Evolutionary conservation across 2,797 vertebrate genomes (phyloP).

Genomic region (Vipera latastei): DNA sequence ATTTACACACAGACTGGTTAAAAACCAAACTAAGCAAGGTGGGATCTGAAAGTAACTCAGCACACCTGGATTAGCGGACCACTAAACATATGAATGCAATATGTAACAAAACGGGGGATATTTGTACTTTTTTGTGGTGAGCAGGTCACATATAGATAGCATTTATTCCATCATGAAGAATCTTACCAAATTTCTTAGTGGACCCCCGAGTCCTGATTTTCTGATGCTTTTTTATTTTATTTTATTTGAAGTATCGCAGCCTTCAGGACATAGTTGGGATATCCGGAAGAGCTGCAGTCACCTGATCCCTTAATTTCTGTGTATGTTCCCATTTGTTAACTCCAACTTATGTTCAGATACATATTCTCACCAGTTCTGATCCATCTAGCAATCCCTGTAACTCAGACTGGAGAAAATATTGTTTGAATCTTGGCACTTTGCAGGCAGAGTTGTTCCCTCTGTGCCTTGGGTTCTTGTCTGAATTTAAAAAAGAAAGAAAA

Average conservation of each 20-base stretch:
- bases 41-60: neutral
- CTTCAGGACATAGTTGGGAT: neutral
- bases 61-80: neutral
- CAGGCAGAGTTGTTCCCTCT: neutral
- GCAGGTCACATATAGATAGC: neutral
- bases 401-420: neutral
- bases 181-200: neutral
- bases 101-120: neutral
- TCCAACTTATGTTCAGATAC: slow-evolving; percentile 6
- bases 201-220: neutral
- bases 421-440: neutral
- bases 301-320: neutral
- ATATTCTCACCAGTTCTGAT: neutral
- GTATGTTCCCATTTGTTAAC: neutral
- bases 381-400: neutral
- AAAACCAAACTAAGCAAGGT: slow-evolving; percentile 19
- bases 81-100: neutral
- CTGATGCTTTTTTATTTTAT: neutral
- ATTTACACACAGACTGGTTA: neutral
- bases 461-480: neutral
- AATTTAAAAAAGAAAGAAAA: neutral
- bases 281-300: neutral
- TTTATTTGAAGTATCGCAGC: neutral
- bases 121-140: neutral
- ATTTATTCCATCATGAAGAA: neutral